Evolutionary conservation across 1,140 invertebrate species (phyloP).

Genomic region (Drosophila kanapiae): DNA sequence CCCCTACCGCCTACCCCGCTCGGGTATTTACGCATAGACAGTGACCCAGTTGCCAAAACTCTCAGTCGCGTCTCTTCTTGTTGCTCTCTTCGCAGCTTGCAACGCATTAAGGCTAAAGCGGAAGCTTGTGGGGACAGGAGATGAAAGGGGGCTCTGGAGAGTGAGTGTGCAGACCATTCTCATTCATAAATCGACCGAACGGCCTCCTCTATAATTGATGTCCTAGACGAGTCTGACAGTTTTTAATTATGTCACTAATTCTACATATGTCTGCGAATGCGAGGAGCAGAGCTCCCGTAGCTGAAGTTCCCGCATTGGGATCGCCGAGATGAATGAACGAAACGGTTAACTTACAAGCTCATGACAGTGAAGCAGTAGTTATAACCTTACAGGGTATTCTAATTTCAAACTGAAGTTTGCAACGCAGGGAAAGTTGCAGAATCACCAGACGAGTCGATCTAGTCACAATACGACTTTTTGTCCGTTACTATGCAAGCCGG

Average conservation of each 20-base stretch:
- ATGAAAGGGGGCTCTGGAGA: constrained; percentile 8
- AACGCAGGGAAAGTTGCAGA: too few relatives aligned
- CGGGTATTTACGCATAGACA: constrained; percentile 59
- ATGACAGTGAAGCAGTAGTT: too few relatives aligned
- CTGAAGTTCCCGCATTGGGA: neutral
- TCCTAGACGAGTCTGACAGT: constrained; percentile 66
- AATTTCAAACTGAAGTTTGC: too few relatives aligned
- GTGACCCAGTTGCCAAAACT: constrained; percentile 59
- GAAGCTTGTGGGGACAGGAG: constrained; percentile 8
- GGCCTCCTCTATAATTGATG: constrained; percentile 56
- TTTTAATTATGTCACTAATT: constrained; percentile 72
- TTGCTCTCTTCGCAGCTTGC: constrained; percentile 8
- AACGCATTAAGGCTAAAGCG: constrained; percentile 58
- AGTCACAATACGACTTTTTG: too few relatives aligned
- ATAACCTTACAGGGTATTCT: too few relatives aligned
- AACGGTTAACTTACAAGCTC: neutral
- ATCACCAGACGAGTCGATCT: too few relatives aligned
- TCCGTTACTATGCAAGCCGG: too few relatives aligned
- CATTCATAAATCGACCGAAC: constrained; percentile 61
- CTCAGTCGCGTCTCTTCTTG: neutral
- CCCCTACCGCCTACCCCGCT: constrained; percentile 13
- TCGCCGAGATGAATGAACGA: too few relatives aligned
- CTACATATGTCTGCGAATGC: constrained; percentile 13
- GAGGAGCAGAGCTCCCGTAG: neutral
- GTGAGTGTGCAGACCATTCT: constrained; percentile 23